Conservation (phyloP, 1,140 invertebrate species). For the Acromyrmex charruanus region DNA sequence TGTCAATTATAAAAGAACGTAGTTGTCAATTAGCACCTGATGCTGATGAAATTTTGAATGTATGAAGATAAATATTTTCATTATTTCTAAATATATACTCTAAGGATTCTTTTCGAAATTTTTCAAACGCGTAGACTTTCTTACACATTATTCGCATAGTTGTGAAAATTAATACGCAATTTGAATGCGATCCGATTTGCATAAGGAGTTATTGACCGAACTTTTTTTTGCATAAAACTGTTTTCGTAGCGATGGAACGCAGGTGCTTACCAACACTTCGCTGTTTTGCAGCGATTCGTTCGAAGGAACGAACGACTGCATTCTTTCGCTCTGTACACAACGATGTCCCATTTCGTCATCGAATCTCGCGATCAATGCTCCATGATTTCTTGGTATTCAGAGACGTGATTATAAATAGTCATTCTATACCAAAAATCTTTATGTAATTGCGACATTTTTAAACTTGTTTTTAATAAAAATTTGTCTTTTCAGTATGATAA, state of each 20-base stretch:
- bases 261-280: slow-evolving; percentile 9
- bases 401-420: not conserved
- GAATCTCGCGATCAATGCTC: slow-evolving; percentile 52
- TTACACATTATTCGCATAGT: not conserved
- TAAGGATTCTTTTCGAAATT: not conserved
- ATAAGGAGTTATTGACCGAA: not conserved
- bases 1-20: not conserved
- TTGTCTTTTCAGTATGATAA: not conserved
- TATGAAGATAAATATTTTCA: not conserved
- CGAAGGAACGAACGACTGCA: slow-evolving; percentile 53
- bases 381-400: slow-evolving; percentile 62
- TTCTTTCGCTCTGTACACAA: slow-evolving; percentile 62
- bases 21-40: not conserved
- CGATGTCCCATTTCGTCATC: slow-evolving; percentile 65
- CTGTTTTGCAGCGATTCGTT: slow-evolving; percentile 18
- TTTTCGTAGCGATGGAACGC: slow-evolving; percentile 38
- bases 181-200: not conserved
- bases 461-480: not conserved
- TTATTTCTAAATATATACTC: too few relatives aligned
- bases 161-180: not conserved
- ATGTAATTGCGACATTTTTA: not conserved
- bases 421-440: not conserved
- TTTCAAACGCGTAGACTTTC: not conserved
- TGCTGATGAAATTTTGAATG: not conserved
- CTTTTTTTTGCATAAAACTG: not conserved